These are phyloP conservation scores for Sinhomidia bicolor DNA, from an alignment of 2,888 invertebrate species.

Conservation along the genomic window DNA sequence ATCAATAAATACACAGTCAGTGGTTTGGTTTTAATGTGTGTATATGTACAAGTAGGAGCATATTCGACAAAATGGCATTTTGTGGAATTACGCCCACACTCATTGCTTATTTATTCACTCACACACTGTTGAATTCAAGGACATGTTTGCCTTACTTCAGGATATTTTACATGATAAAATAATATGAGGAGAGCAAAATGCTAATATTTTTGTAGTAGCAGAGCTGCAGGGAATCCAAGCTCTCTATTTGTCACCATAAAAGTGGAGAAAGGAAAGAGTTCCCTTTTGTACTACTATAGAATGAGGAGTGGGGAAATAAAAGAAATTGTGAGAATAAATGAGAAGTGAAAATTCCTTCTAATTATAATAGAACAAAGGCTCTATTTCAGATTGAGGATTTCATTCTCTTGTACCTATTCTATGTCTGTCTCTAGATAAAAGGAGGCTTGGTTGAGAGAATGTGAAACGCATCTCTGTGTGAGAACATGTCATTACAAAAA, in stretches of 20 bases:
- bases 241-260: neutral
- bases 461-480: neutral
- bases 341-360: neutral
- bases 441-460: too few species aligned
- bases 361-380: neutral
- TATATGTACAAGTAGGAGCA: neutral
- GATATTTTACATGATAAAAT: neutral
- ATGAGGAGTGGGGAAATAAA: too few species aligned
- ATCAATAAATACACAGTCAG: conserved; percentile 3
- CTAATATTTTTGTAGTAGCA: neutral
- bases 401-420: too few species aligned
- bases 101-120: neutral
- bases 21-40: neutral
- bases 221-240: neutral
- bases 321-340: neutral
- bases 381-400: too few species aligned
- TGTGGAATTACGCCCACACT: neutral
- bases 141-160: neutral
- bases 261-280: neutral
- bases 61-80: conserved; percentile 26
- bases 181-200: neutral
- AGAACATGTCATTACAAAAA: too few species aligned
- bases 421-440: too few species aligned
- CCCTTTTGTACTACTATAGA: too few species aligned
- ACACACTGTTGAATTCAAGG: conserved; percentile 6